Evolutionary conservation across 1,140 invertebrate species (phyloP).

Genomic region (Diachasma alloeum): DNA sequence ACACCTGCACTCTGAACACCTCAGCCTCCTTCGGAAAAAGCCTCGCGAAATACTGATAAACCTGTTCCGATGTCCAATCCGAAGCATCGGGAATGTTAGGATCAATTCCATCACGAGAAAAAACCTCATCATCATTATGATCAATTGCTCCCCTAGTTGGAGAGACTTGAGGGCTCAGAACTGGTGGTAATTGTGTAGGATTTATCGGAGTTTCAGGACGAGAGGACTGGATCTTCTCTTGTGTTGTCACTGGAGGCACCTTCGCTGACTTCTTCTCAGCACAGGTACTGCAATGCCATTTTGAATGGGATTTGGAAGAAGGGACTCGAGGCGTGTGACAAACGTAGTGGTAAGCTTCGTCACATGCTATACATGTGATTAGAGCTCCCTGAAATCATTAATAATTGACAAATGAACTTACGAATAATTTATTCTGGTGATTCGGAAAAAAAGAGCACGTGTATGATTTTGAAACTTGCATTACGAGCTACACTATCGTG

Average conservation of each 20-base stretch:
- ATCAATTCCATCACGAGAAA: slow-evolving; percentile 63
- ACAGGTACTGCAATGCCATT: slow-evolving; percentile 58
- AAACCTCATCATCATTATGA: slow-evolving; percentile 49
- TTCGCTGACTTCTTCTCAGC: slow-evolving; percentile 38
- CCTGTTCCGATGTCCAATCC: slow-evolving; percentile 82
- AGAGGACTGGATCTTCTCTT: neutral
- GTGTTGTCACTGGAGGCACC: neutral
- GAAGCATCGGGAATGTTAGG: slow-evolving; percentile 79
- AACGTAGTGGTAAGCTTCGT: slow-evolving; percentile 81
- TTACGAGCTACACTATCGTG: too few species aligned
- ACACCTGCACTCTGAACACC: slow-evolving; percentile 84
- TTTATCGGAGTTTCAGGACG: slow-evolving; percentile 52
- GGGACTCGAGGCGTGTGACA: slow-evolving; percentile 75
- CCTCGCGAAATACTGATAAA: slow-evolving; percentile 80
- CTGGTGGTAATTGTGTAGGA: slow-evolving; percentile 47
- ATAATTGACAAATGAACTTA: neutral
- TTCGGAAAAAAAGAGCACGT: too few species aligned
- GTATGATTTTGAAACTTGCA: too few species aligned
- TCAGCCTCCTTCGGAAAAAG: slow-evolving; percentile 79
- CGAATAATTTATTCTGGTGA: too few species aligned
- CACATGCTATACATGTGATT: slow-evolving; percentile 81
- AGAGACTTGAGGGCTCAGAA: slow-evolving; percentile 59
- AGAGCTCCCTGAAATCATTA: slow-evolving; percentile 59
- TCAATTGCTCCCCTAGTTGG: slow-evolving; percentile 50
- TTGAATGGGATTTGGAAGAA: slow-evolving; percentile 44